These are phyloP conservation scores for Fregata magnificens DNA, from an alignment of 2,113 vertebrate species.

Conservation along the genomic window DNA sequence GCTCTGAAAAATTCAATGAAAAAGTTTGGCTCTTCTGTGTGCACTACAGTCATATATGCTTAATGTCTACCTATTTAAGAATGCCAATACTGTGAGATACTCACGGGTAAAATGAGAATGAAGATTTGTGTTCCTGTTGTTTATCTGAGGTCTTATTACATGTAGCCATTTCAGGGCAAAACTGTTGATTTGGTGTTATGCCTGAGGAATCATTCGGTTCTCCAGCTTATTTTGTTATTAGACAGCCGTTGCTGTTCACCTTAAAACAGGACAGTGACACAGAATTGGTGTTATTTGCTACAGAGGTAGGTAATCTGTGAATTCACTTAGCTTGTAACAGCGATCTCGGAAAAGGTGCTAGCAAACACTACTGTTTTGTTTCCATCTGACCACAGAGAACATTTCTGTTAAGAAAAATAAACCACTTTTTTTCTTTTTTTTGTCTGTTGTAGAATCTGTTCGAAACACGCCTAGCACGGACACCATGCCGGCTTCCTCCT, in stretches of 20 bases:
- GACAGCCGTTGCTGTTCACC: accelerated
- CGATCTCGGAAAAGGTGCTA: background rate
- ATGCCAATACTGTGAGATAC: background rate
- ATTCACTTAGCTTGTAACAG: background rate
- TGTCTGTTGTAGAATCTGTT: slow-evolving; percentile 82
- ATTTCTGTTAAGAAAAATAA: background rate
- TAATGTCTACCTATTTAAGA: background rate
- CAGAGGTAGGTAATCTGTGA: background rate
- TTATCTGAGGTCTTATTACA: background rate
- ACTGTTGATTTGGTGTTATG: background rate
- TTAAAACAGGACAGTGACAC: background rate
- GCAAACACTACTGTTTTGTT: background rate
- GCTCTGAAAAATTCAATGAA: background rate
- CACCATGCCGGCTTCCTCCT: slow-evolving; percentile 84
- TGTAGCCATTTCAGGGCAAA: background rate
- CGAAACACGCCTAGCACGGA: slow-evolving; percentile 93
- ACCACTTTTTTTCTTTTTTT: background rate
- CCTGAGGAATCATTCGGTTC: background rate
- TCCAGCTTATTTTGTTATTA: background rate
- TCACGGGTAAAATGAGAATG: background rate
- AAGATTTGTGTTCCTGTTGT: background rate
- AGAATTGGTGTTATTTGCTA: background rate
- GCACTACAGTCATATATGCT: background rate
- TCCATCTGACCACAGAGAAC: background rate
- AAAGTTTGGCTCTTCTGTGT: background rate